Evolutionary conservation across 2,888 invertebrate species (phyloP), one percentile per base, ranked within the genome.

Genomic region (Melanchra persicariae): DNA sequence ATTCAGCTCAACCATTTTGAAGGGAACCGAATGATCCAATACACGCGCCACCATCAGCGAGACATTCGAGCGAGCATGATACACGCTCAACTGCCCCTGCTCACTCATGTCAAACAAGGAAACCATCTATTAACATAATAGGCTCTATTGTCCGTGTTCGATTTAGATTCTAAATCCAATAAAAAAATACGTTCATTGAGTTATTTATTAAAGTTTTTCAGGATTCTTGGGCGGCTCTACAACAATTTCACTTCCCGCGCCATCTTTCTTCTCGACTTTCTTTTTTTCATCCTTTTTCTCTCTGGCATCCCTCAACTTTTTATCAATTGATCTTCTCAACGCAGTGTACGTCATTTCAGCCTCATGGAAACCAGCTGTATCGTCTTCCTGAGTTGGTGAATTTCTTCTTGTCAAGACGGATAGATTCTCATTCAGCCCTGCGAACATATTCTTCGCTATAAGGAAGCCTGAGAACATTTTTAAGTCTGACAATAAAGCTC

Each of bases 291-390:
- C 1, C 0, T 10, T 26, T 37, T 71, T 47, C 6, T 26, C 43
- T 57, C 15, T 70, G 34, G 43, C 22, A 15, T 22, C 49, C 49
- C 22, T 37, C 9, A 51, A 19, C 22, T 70, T 49, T 24, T 78
- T 30, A 17, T 73, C 70, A 22, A 73, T 73, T 1, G 70, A 45
- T 2, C 22, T 51, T 51, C 34, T 57, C 6, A 77, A 22, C 1
- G 15, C 30, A 0, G 5, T 17, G 12, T 57, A 51, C 0, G 49
- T 55, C 6, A 51, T 26, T 0, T 57, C 34, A 15, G 43, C 22
- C 6, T 47, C 15, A 15, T 26, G 1, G 4, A 30, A 4, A 3
- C 3, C 40, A 10, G 4, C 19, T 26, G n/a, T 49, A 8, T 66
- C 37, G 6, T 6, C 22, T 2, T n/a, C n/a, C 0, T 24, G 1